Base-by-base conservation (phyloP, 2,113 vertebrate species). In the Phylloscopus trochiloides region DNA sequence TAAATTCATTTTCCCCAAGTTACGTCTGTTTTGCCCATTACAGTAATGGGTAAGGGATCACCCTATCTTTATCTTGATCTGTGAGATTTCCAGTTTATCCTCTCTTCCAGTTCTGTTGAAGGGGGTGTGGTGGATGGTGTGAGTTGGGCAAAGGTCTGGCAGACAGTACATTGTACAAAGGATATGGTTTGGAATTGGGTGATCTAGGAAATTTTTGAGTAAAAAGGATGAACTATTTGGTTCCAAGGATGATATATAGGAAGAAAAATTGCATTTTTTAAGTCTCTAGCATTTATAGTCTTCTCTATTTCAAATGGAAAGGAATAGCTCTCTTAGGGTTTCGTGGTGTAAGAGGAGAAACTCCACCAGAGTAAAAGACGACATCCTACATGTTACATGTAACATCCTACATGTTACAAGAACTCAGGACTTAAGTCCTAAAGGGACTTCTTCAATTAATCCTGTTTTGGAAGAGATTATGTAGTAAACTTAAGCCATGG, bases 251-350 rank as follows among this genome's bases (percentile, higher is more conserved):
- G 17, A 40, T 14, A 47, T 74, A 18, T 3, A 48, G 47, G 7
- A 43, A 54, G 54, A 54, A 14, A 26, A 31, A 50, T 1, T 28
- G 1, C 1, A 2, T 0, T 1, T 8, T 65, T 61, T 10, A 67
- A 36, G 31, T 61, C 21, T 72, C 47, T 74, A 34, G 10, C 13
- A 55, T 85, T 71, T 87, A 54, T 11, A 40, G 6, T 45, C 25
- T 62, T 59, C 38, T 62, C 26, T 66, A 20, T 84, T 84, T 29
- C 34, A 89, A 58, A 77, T 50, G 7, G 20, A 81, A 74, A 87
- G 21, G 40, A 86, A 51, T 74, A 34, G 28, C 22, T 88, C 6
- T 93, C 40, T 43, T 48, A 63, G 47, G 19, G 81, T 90, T 74
- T 82, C 8, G 25, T 51, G 12, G 14, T 36, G 9, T 40, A 73